Evolutionary conservation across 2,113 vertebrate genomes (phyloP), one percentile per base, ranked within the genome.

Genomic region (Machaerirhynchus nigripectus): DNA sequence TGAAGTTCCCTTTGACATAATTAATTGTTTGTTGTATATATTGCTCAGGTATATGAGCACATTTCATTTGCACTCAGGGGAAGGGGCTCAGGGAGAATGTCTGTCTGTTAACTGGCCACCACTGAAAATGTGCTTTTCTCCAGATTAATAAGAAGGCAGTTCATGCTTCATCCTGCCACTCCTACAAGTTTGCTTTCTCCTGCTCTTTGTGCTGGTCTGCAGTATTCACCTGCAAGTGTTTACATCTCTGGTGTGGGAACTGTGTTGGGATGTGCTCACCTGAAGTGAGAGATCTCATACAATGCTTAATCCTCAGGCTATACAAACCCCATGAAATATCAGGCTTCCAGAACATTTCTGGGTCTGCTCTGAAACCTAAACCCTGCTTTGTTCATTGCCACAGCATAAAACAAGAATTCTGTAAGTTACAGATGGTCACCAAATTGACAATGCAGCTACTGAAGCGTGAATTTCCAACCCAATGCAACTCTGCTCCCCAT

Each of bases 381-480:
- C 77, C 79, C 39, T 68, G 47, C 59, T 74, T 65, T 67, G 37
- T 57, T 67, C 63, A 37, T 30, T 71, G 69, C 47, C 33, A 31
- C 59, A 73, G 64, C 65, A 28, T 3, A 30, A 68, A 93, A 22
- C 21, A 60, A 63, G 71, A 59, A 80, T 69, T 61, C 71, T 74
- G 44, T 10, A 60, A 24, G 21, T 92, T 96, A 83, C 95, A 97
- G 96, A 97, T 97, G 96, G 97, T 88, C 87, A 90, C 89, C 87
- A 88, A 89, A 80, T 84, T 37, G 75, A 94, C 94, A 91, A 92
- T 88, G 95, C 15, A n/a, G 22, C 77, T 68, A 92, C 20, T 91
- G 93, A 63, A 96, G 95, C 93, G 9, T 93, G 59, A 90, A 84
- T 96, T 97, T 97, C 95, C 95, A 91, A 56, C 56, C 88, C 93